Evolutionary conservation across 1,140 invertebrate species (phyloP).

Genomic region (Thereuonema tuberculata): DNA sequence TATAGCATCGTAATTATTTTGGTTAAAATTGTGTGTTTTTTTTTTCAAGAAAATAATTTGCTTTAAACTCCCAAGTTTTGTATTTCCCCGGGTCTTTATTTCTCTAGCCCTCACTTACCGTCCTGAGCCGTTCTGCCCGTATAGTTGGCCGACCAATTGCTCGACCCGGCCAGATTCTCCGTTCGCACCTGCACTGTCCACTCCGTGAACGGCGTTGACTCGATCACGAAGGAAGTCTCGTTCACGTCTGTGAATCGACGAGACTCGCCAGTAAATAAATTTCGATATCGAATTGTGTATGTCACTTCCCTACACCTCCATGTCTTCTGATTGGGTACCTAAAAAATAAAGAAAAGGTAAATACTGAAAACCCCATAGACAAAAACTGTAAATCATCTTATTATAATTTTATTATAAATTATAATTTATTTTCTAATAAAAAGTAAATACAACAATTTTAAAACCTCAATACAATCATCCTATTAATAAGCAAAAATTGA

Average conservation of each 20-base stretch:
- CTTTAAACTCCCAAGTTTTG: too few species aligned
- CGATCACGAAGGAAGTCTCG: not conserved
- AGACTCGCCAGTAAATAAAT: not conserved
- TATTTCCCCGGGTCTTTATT: too few species aligned
- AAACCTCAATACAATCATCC: too few species aligned
- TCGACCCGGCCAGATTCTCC: slow-evolving; percentile 1
- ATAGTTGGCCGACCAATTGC: not conserved
- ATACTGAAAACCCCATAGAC: not conserved
- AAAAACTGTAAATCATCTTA: too few species aligned
- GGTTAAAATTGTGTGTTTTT: too few species aligned
- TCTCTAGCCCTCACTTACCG: too few species aligned
- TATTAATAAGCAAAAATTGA: too few species aligned
- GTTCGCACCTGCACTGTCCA: not conserved
- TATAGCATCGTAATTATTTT: too few species aligned
- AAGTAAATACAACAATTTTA: too few species aligned
- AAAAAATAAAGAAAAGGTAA: slow-evolving; percentile 38
- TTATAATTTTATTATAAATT: too few species aligned
- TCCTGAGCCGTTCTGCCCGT: not conserved
- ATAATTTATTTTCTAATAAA: too few species aligned
- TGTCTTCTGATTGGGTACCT: not conserved
- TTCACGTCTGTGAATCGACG: not conserved
- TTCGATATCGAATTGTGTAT: not conserved
- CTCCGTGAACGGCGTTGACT: slow-evolving; percentile 1
- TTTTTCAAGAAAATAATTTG: too few species aligned
- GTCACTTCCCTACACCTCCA: not conserved